Percentiles rank a stretch among this genome's conserved stretches.
phyloP scores from a whole-genome alignment of 1,140 invertebrate genomes.

The Uloborus diversus region DNA sequence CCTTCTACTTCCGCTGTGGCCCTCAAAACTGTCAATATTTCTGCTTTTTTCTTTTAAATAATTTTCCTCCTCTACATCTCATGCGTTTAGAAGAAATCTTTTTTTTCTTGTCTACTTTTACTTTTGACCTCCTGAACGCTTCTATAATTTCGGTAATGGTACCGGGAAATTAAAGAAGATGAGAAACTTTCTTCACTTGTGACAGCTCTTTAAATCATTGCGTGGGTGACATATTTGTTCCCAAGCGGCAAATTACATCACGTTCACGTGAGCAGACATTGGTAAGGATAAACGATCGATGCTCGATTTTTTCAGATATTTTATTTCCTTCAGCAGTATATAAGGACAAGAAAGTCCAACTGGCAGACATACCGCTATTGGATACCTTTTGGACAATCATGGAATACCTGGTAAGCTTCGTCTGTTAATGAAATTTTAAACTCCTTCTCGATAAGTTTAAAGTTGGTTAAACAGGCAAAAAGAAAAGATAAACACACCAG shows the following conservation, averaged over 20 bases:
- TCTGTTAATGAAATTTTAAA: no score
- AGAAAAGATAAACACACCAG: no score
- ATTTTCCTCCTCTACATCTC: constrained; percentile 40
- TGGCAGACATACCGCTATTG: neutral
- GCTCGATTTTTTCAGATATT: neutral
- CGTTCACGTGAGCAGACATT: constrained; percentile 8
- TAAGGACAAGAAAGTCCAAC: neutral
- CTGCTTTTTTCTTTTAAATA: neutral
- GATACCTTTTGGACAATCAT: constrained; percentile 10
- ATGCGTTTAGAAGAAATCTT: constrained; percentile 21
- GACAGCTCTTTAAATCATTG: constrained; percentile 24
- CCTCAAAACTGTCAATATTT: constrained; percentile 7
- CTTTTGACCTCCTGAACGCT: constrained; percentile 11
- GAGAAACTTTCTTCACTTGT: constrained; percentile 25
- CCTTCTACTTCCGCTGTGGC: constrained; percentile 12
- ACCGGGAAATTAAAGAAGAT: constrained; percentile 40
- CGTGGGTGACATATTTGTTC: constrained; percentile 31
- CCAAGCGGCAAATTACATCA: constrained; percentile 25
- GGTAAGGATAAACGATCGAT: constrained; percentile 18
- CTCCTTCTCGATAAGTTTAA: no score
- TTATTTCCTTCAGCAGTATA: constrained; percentile 5
- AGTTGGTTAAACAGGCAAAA: no score
- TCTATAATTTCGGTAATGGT: constrained; percentile 37
- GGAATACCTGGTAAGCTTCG: constrained; percentile 26
- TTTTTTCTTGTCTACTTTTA: neutral